Base-by-base conservation (phyloP, 2,888 invertebrate genomes). In the Catocala nupta region DNA sequence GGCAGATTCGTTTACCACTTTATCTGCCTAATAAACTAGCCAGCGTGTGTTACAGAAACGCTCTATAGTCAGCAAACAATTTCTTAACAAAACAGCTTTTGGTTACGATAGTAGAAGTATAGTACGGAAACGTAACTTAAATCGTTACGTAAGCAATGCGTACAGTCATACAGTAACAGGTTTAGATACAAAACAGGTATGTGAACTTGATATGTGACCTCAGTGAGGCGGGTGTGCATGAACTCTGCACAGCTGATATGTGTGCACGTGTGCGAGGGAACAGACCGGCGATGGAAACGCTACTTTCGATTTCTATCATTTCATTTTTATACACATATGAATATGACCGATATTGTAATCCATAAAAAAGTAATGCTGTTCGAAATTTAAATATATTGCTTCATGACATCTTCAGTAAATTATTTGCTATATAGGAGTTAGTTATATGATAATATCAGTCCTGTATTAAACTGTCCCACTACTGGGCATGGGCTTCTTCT, bases 181-280 rank as follows among this genome's bases (percentile, higher is more conserved):
- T 89, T 88, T 80, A 81, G 80, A 81, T 81, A 81, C 81, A 80
- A 83, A 85, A 85, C 85, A 82, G 84, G 89, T 84, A 84, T 83
- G 81, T 91, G 92, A 92, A 91, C 92, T 92, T 92, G 91, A 87
- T 87, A 81, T 88, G 88, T 92, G 92, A 91, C 92, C 92, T 91
- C 88, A 80, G 73, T 62, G 73, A 79, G 81, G 82, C 80, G 82
- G 69, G 71, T 73, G 86, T 86, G 81, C 80, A 62, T 88, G 86
- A 88, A 87, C 89, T 81, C 79, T 80, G 71, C 61, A 78, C 78
- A 75, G 80, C 80, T 81, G 84, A 84, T 75, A 66, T 83, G 77
- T 81, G 81, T 81, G 77, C 89, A 85, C 85, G 84, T 86, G 84
- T 70, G 75, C 60, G 69, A 55, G 56, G 70, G 65, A 60, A 63